phyloP scores from a whole-genome alignment of 2,797 vertebrate species.

The Muscicapa comitata region DNA sequence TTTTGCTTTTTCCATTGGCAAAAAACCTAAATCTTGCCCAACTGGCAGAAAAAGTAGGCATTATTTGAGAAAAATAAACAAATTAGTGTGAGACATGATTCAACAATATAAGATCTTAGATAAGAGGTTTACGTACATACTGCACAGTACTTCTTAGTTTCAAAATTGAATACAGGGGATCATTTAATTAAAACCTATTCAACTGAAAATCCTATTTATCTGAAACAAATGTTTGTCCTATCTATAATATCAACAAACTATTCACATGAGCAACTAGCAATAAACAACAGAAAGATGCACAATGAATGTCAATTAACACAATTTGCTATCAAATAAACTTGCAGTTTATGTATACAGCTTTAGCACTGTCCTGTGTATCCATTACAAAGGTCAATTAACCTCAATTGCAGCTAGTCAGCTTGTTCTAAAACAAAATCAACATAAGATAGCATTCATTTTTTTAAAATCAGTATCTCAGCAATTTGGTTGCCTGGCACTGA shows the following conservation, averaged over 20 bases:
- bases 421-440: constrained; percentile 61
- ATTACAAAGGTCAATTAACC: constrained; percentile 67
- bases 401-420: constrained; percentile 56
- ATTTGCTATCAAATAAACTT: constrained; percentile 71
- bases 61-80: constrained; percentile 27
- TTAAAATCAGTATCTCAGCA: not conserved
- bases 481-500: not conserved
- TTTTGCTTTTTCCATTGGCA: not conserved
- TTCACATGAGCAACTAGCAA: constrained; percentile 73
- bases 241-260: constrained; percentile 71
- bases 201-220: constrained; percentile 75
- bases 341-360: constrained; percentile 45
- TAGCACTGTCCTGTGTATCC: constrained; percentile 59
- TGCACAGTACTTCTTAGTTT: constrained; percentile 37
- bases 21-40: not conserved
- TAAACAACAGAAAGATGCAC: constrained; percentile 71
- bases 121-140: constrained; percentile 52
- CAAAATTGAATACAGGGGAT: constrained; percentile 49
- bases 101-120: constrained; percentile 27
- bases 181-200: constrained; percentile 77
- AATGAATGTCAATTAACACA: constrained; percentile 76
- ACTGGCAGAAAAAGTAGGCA: not conserved
- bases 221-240: constrained; percentile 75
- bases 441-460: not conserved
- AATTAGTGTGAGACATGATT: not conserved